Percentiles rank a stretch among this genome's conserved stretches.
Conservation (phyloP, 2,888 invertebrate species). For the Meandrusa payeni region DNA sequence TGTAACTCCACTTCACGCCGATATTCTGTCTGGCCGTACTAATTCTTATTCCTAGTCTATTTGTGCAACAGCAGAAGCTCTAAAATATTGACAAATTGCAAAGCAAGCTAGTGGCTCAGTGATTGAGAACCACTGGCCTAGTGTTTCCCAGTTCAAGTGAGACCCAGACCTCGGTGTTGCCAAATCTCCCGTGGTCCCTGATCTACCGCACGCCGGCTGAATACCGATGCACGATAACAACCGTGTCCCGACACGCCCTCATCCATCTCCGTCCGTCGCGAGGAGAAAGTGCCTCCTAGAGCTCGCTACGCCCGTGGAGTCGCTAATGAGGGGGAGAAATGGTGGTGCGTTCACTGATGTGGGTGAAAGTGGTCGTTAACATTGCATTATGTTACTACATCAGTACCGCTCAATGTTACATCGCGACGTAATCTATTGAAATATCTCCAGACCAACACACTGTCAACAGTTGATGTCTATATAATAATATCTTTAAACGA, state of each 20-base stretch:
- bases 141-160: too few relatives aligned
- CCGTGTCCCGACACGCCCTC: conserved; percentile 22
- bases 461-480: too few relatives aligned
- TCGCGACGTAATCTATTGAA: too few relatives aligned
- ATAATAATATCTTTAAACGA: too few relatives aligned
- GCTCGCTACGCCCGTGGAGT: conserved; percentile 37
- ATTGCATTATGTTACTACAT: conserved; percentile 6
- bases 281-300: conserved; percentile 43
- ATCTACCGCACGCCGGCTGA: conserved; percentile 41
- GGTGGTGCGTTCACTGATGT: conserved; percentile 42
- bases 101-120: neutral
- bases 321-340: conserved; percentile 61
- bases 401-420: too few relatives aligned
- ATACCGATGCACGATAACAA: conserved; percentile 50
- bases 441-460: too few relatives aligned
- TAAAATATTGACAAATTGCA: too few relatives aligned
- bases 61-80: too few relatives aligned
- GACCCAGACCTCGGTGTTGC: conserved; percentile 22
- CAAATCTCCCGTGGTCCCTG: conserved; percentile 35
- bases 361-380: conserved; percentile 12
- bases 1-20: too few relatives aligned
- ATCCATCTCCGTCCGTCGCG: conserved; percentile 40
- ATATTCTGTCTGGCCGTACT: too few relatives aligned
- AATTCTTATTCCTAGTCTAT: too few relatives aligned
- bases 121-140: too few relatives aligned